These are phyloP conservation scores for Carapus acus DNA, from an alignment of 2,797 vertebrate species.

Conservation along the genomic window DNA sequence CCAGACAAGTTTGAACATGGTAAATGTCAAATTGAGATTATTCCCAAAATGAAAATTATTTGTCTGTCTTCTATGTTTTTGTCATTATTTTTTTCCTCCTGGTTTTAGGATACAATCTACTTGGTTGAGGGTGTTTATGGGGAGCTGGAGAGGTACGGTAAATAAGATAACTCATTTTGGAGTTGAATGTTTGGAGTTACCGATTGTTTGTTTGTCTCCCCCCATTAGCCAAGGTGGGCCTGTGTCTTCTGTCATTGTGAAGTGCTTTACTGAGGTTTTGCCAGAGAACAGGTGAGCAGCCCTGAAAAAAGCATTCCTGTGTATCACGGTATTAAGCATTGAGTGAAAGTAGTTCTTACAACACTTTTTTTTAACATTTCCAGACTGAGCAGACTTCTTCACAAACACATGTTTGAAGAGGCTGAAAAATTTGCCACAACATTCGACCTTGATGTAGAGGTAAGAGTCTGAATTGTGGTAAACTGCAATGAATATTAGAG, in stretches of 20 bases:
- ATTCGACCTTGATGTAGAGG: slow-evolving; percentile 93
- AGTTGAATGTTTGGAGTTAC: background rate
- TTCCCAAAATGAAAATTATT: background rate
- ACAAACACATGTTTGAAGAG: slow-evolving; percentile 92
- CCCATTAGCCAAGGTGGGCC: slow-evolving; percentile 63
- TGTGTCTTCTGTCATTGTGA: slow-evolving; percentile 76
- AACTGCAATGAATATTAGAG: no score
- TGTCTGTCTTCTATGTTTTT: background rate
- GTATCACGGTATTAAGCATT: background rate
- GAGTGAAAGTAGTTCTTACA: background rate
- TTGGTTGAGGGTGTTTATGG: slow-evolving; percentile 84
- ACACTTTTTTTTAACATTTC: slow-evolving; percentile 2
- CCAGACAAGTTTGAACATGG: slow-evolving; percentile 79
- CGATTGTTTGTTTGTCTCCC: slow-evolving; percentile 7
- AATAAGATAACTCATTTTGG: background rate
- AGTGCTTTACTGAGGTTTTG: slow-evolving; percentile 94
- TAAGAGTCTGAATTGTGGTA: slow-evolving; percentile 53
- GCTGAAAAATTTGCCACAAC: slow-evolving; percentile 92
- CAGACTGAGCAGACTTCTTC: slow-evolving; percentile 89
- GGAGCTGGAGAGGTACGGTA: slow-evolving; percentile 70
- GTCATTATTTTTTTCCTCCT: slow-evolving; percentile 11
- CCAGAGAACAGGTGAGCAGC: slow-evolving; percentile 87
- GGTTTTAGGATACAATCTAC: slow-evolving; percentile 85
- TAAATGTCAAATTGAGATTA: slow-evolving; percentile 20
- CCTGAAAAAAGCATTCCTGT: background rate